A percentile compares a stretch with the other conserved stretches of the same genome.
Evolutionary conservation across 2,888 invertebrate genomes (phyloP).

Genomic region (Junonia oenone): DNA sequence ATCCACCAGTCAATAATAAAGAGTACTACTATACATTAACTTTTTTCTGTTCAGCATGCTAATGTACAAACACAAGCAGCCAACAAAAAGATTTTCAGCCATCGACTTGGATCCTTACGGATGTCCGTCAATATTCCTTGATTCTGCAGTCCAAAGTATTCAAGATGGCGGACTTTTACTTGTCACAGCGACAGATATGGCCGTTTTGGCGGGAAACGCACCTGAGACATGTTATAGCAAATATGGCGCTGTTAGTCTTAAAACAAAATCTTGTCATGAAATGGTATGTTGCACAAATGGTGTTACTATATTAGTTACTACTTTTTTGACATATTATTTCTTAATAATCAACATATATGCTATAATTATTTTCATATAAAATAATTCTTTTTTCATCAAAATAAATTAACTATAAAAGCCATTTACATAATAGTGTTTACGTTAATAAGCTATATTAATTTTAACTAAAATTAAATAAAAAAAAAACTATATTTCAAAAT

Average conservation of each 20-base stretch:
- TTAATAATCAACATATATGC: too few species aligned
- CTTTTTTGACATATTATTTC: too few species aligned
- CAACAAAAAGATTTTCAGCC: slow-evolving; percentile 86
- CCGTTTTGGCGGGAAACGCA: slow-evolving; percentile 95
- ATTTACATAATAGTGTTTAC: too few species aligned
- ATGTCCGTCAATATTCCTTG: slow-evolving; percentile 94
- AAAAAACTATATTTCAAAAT: too few species aligned
- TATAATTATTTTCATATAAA: too few species aligned
- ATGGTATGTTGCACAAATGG: too few species aligned
- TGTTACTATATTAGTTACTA: too few species aligned
- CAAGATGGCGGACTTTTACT: slow-evolving; percentile 91
- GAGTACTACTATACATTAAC: not conserved
- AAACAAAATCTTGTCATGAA: slow-evolving; percentile 95
- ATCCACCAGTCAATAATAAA: not conserved
- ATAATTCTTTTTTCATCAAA: too few species aligned
- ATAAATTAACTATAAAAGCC: too few species aligned
- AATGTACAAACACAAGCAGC: slow-evolving; percentile 88
- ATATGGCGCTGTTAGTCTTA: slow-evolving; percentile 94
- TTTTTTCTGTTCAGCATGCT: slow-evolving; percentile 87
- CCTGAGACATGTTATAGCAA: slow-evolving; percentile 96
- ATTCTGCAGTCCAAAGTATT: slow-evolving; percentile 90
- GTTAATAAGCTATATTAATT: too few species aligned
- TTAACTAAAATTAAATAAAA: too few species aligned
- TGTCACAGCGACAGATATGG: slow-evolving; percentile 99
- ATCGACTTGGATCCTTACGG: slow-evolving; percentile 99